phyloP scores from a whole-genome alignment of 2,113 vertebrate species.

The Tachysurus vachellii region DNA sequence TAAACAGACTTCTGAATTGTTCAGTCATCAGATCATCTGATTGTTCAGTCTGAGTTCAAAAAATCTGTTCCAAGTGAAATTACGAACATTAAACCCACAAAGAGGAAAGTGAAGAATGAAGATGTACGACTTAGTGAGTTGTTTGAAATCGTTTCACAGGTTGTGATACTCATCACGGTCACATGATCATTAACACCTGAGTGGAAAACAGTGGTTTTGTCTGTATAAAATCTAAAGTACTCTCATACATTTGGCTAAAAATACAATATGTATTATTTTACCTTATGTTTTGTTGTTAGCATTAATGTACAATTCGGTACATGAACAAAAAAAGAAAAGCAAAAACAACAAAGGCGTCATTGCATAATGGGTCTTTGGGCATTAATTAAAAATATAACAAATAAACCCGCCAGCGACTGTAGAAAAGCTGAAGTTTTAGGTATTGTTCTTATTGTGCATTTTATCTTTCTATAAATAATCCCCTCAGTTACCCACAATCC shows the following conservation, averaged over 20 bases:
- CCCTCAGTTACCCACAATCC: slow-evolving; percentile 71
- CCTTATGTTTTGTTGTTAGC: slow-evolving; percentile 51
- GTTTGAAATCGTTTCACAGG: slow-evolving; percentile 5
- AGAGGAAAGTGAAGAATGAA: slow-evolving; percentile 35
- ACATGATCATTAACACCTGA: slow-evolving; percentile 18
- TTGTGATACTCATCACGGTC: neutral
- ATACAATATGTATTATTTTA: slow-evolving; percentile 50
- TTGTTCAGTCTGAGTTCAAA: neutral
- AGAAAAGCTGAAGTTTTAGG: neutral
- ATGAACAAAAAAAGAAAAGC: slow-evolving; percentile 14
- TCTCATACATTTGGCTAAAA: slow-evolving; percentile 48
- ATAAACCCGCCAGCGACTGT: neutral
- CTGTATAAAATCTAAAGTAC: slow-evolving; percentile 31
- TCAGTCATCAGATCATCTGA: neutral
- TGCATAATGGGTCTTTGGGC: slow-evolving; percentile 6
- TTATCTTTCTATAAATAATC: neutral
- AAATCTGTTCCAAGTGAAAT: slow-evolving; percentile 49
- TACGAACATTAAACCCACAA: slow-evolving; percentile 49
- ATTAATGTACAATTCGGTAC: neutral
- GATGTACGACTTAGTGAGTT: neutral
- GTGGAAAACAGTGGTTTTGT: neutral
- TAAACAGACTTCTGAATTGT: neutral
- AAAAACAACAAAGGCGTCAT: slow-evolving; percentile 36
- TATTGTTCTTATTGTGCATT: neutral
- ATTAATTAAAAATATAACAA: neutral